Conservation (phyloP, 2,888 invertebrate species). For the Ptychoptera albimana region DNA sequence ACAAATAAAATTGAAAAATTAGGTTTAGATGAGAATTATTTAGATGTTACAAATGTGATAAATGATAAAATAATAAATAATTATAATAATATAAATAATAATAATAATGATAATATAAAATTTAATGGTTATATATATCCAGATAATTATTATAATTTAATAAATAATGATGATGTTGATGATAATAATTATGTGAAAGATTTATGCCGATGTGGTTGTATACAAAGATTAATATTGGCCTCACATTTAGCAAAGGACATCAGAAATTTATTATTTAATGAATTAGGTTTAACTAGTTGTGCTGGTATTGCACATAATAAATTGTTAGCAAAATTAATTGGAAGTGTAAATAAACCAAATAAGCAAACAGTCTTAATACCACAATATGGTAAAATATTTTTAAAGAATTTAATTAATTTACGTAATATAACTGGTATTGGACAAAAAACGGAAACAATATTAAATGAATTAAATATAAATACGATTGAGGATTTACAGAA, state of each 20-base stretch:
- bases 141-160: constrained; percentile 25
- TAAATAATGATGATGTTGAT: too few relatives aligned
- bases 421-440: constrained; percentile 63
- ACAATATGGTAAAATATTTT: constrained; percentile 44
- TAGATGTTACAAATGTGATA: constrained; percentile 60
- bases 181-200: constrained; percentile 33
- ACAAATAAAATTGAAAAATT: constrained; percentile 61
- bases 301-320: constrained; percentile 77
- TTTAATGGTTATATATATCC: constrained; percentile 39
- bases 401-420: constrained; percentile 45
- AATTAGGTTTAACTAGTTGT: constrained; percentile 60
- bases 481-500: constrained; percentile 52
- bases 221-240: constrained; percentile 48
- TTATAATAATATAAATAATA: constrained; percentile 7
- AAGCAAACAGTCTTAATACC: constrained; percentile 68
- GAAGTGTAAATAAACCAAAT: constrained; percentile 60
- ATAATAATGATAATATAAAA: constrained; percentile 1
- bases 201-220: constrained; percentile 60
- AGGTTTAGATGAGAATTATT: constrained; percentile 72
- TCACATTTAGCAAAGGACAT: constrained; percentile 63
- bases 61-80: constrained; percentile 21
- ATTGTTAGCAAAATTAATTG: constrained; percentile 61
- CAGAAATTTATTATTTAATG: constrained; percentile 46
- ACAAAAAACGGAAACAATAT: constrained; percentile 45
- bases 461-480: constrained; percentile 47